phyloP scores from a whole-genome alignment of 2,888 invertebrate species.

The Plagodis pulveraria region DNA sequence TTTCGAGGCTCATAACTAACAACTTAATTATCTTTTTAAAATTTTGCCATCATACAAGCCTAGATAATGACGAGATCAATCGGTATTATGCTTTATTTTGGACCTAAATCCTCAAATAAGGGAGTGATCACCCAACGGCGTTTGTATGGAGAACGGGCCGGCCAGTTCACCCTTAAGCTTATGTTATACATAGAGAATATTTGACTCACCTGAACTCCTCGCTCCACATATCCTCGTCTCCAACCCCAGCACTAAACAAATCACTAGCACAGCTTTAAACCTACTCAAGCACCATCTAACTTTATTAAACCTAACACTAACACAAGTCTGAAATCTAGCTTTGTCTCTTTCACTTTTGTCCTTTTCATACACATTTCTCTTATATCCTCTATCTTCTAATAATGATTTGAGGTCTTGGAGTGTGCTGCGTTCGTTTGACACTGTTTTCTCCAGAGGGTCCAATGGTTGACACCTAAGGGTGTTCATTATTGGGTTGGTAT shows the following conservation, averaged over 20 bases:
- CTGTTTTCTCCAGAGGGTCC: conserved; percentile 66
- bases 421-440: conserved; percentile 52
- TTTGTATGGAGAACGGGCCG: too few relatives aligned
- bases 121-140: too few relatives aligned
- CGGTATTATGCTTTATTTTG: too few relatives aligned
- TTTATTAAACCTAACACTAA: conserved; percentile 61
- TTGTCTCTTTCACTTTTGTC: conserved; percentile 61
- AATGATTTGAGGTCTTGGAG: conserved; percentile 75
- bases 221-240: conserved; percentile 64
- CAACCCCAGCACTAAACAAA: conserved; percentile 66
- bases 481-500: conserved; percentile 51
- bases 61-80: too few relatives aligned
- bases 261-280: conserved; percentile 72
- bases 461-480: conserved; percentile 41
- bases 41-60: too few relatives aligned
- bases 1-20: too few relatives aligned
- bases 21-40: too few relatives aligned
- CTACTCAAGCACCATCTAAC: conserved; percentile 70
- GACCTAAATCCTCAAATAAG: too few relatives aligned
- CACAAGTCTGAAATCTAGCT: conserved; percentile 49
- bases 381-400: conserved; percentile 77
- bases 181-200: not conserved
- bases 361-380: conserved; percentile 43
- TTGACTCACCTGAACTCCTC: conserved; percentile 75
- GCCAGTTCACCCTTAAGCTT: too few relatives aligned